Conservation (phyloP, 1,140 invertebrate genomes). For the Choristoneura fumiferana region DNA sequence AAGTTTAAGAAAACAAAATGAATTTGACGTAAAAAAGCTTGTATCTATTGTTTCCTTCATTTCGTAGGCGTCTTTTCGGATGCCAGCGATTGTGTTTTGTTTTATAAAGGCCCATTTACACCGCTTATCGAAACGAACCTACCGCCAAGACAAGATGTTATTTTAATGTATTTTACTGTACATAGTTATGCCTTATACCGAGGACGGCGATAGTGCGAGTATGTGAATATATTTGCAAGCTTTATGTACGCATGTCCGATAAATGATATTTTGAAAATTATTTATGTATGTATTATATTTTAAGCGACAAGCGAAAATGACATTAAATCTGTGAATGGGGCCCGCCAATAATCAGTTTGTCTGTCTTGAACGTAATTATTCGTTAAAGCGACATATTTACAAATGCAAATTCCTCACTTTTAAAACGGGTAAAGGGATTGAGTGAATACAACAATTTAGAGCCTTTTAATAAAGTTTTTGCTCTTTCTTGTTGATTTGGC, state of each 20-base stretch:
- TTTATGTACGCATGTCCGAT: slow-evolving; percentile 58
- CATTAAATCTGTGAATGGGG: slow-evolving; percentile 45
- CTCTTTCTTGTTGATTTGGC: no score
- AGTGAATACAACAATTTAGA: no score
- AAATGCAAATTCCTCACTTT: no score
- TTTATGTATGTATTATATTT: slow-evolving; percentile 57
- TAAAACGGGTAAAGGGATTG: no score
- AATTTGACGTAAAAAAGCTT: no score
- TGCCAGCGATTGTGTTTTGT: no score
- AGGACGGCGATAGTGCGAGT: slow-evolving; percentile 32
- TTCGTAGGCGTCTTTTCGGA: no score
- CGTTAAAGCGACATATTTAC: neutral
- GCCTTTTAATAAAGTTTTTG: no score
- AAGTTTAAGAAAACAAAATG: no score
- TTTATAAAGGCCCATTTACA: neutral
- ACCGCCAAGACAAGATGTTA: neutral
- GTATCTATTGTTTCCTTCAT: no score
- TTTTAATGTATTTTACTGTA: slow-evolving; percentile 9
- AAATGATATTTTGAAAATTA: slow-evolving; percentile 55
- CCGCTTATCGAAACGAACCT: slow-evolving; percentile 2
- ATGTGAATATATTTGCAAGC: slow-evolving; percentile 47
- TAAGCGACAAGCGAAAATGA: slow-evolving; percentile 47
- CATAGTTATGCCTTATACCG: slow-evolving; percentile 18
- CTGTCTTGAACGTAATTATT: neutral
- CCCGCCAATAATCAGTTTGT: neutral